Percentiles rank a stretch among this genome's conserved stretches.
Evolutionary conservation across 2,113 vertebrate species (phyloP).

Genomic region (Silurus asotus): DNA sequence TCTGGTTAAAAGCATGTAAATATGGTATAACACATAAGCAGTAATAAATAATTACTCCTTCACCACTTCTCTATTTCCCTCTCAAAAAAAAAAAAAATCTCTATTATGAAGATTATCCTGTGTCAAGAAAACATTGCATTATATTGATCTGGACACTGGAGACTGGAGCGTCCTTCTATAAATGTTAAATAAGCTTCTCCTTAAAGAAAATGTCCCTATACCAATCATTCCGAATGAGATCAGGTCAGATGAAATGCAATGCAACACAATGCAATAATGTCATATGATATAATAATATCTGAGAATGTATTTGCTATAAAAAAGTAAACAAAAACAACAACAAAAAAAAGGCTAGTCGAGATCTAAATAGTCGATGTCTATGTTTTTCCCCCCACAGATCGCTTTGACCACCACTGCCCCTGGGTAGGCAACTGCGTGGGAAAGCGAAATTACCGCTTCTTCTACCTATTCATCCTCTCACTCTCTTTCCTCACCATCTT

Average conservation of each 20-base stretch:
- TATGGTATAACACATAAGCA: too few relatives aligned
- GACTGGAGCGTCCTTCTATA: not conserved
- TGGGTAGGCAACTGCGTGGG: conserved; percentile 95
- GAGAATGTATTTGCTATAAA: not conserved
- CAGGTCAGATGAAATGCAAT: too few relatives aligned
- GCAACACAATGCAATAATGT: not conserved
- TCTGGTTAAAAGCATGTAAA: too few relatives aligned
- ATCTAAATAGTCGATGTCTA: not conserved
- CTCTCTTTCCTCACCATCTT: conserved; percentile 94
- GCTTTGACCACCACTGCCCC: conserved; percentile 93
- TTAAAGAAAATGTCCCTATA: not conserved
- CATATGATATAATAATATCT: not conserved
- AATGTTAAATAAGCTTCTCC: not conserved
- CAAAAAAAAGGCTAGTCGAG: too few relatives aligned
- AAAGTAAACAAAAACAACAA: not conserved
- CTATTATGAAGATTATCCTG: not conserved
- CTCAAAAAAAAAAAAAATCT: not conserved
- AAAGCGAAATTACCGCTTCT: conserved; percentile 94
- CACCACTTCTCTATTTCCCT: too few relatives aligned
- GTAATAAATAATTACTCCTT: too few relatives aligned
- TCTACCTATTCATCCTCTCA: conserved; percentile 95
- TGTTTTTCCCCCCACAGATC: conserved; percentile 73
- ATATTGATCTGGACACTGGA: not conserved
- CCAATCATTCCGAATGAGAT: too few relatives aligned
- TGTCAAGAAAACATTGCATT: not conserved